Percentiles rank a stretch among this genome's conserved stretches.
Conservation (phyloP, 1,140 invertebrate genomes). For the Habropoda laboriosa region DNA sequence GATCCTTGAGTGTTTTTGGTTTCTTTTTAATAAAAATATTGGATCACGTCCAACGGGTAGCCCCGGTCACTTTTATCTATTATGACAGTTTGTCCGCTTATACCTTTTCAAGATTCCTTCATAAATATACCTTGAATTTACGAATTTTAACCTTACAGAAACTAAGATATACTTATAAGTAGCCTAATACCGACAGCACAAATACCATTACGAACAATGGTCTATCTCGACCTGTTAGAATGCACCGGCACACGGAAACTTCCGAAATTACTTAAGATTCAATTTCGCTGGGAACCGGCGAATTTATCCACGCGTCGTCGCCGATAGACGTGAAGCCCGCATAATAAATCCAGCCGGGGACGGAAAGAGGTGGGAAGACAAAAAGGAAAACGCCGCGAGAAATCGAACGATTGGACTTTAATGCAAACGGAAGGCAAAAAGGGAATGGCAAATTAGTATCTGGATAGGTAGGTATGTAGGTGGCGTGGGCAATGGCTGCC, state of each 20-base stretch:
- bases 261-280: background rate
- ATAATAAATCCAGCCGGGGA: slow-evolving; percentile 24
- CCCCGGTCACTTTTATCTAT: no score
- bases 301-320: background rate
- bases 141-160: background rate
- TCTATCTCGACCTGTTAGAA: background rate
- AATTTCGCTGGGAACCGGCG: background rate
- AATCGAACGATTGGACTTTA: slow-evolving; percentile 61
- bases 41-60: no score
- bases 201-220: background rate
- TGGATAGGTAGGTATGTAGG: slow-evolving; percentile 26
- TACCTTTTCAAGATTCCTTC: background rate
- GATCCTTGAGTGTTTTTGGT: no score
- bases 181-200: background rate
- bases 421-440: slow-evolving; percentile 30
- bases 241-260: background rate
- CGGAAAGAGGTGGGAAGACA: slow-evolving; percentile 1
- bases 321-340: slow-evolving; percentile 20
- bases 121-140: no score
- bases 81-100: no score
- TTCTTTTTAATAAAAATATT: no score
- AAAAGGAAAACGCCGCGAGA: slow-evolving; percentile 24
- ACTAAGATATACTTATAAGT: background rate
- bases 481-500: slow-evolving; percentile 14
- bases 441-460: slow-evolving; percentile 58